A percentile compares a stretch with the other conserved stretches of the same genome.
These are phyloP conservation scores for Amphimedon queenslandica DNA, from an alignment of 37 sponge, comb jelly and placozoan genomes.

Conservation along the genomic window DNA sequence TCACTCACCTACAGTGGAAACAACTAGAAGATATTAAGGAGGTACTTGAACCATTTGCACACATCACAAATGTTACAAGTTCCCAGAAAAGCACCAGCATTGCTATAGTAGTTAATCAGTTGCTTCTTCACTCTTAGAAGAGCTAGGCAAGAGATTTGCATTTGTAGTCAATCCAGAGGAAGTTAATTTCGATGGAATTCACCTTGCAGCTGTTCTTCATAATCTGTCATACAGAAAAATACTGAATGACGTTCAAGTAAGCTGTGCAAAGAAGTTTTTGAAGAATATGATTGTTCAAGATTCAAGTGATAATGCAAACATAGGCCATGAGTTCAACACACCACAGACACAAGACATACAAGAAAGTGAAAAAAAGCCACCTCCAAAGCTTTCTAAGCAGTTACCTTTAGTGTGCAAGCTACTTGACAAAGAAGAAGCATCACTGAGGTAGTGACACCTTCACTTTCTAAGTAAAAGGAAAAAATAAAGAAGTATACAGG, in stretches of 20 bases:
- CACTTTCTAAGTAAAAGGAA: neutral
- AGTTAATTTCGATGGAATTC: constrained; percentile 6
- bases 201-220: neutral
- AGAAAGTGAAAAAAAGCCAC: constrained; percentile 8
- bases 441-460: neutral
- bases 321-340: neutral
- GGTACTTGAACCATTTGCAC: constrained; percentile 24
- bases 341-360: neutral
- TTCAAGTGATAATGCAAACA: neutral
- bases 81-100: constrained; percentile 26
- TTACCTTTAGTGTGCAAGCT: neutral
- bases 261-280: neutral
- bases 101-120: constrained; percentile 2
- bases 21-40: constrained; percentile 1
- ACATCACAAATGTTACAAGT: constrained; percentile 9
- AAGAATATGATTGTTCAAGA: neutral
- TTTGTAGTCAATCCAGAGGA: neutral
- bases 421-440: neutral
- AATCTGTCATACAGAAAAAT: constrained; percentile 2
- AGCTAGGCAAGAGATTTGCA: neutral
- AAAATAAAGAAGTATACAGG: constrained; percentile 1
- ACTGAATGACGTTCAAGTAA: neutral
- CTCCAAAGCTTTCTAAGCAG: neutral
- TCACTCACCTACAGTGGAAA: constrained; percentile 9
- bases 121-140: neutral